Evolutionary conservation across 2,888 invertebrate genomes (phyloP).

Genomic region (Epirrhoe tristata): DNA sequence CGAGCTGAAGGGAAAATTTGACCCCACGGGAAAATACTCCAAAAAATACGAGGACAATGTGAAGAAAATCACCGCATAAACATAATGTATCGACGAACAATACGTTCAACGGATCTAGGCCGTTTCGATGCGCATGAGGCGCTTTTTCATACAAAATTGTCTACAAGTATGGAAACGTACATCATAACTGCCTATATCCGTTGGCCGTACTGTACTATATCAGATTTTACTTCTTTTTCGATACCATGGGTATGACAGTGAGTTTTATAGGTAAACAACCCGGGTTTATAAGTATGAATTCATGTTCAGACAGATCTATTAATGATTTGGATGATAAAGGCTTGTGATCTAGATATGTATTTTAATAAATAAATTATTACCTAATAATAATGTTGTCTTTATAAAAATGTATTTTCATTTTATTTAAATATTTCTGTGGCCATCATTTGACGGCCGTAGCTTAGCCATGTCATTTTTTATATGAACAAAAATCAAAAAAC

Average conservation of each 20-base stretch:
- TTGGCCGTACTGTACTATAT: too few species aligned
- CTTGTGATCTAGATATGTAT: not conserved
- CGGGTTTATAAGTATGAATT: not conserved
- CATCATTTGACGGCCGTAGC: not conserved
- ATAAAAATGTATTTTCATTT: not conserved
- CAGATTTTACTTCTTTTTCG: too few species aligned
- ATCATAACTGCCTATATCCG: too few species aligned
- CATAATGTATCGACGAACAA: not conserved
- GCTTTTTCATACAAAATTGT: too few species aligned
- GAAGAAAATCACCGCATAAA: not conserved
- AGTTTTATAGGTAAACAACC: not conserved
- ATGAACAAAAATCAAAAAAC: too few species aligned
- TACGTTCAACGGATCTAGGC: not conserved
- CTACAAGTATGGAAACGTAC: too few species aligned
- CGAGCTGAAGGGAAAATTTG: slow-evolving; percentile 66
- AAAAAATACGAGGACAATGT: slow-evolving; percentile 57
- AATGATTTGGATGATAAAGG: not conserved
- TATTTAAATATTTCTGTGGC: not conserved
- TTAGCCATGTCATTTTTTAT: not conserved
- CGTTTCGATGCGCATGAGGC: too few species aligned
- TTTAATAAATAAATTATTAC: not conserved
- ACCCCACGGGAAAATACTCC: slow-evolving; percentile 63
- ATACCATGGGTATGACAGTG: not conserved
- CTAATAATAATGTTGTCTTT: not conserved
- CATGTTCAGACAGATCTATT: not conserved